Conservation (phyloP, 2,797 vertebrate species). For the Nasua narica region DNA sequence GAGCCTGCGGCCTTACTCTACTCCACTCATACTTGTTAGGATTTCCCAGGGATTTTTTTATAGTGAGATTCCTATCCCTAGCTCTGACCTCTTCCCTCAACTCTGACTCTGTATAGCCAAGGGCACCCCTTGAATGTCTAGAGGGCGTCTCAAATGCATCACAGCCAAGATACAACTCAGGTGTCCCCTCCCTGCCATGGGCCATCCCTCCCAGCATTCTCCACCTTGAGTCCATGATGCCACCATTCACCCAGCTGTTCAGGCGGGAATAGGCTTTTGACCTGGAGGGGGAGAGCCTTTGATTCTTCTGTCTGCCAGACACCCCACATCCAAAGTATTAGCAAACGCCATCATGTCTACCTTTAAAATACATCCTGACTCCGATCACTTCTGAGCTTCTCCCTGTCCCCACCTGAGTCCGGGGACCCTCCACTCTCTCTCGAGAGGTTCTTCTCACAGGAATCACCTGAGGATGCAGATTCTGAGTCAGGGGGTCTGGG, state of each 20-base stretch:
- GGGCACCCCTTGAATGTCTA: neutral
- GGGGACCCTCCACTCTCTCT: accelerated
- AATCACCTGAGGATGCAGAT: neutral
- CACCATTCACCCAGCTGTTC: neutral
- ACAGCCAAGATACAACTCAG: neutral
- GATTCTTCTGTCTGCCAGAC: neutral
- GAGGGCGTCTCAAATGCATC: neutral
- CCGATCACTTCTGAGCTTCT: neutral
- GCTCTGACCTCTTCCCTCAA: neutral
- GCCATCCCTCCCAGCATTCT: neutral
- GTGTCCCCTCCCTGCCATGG: neutral
- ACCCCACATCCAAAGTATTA: neutral
- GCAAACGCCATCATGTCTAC: neutral
- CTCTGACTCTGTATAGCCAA: neutral
- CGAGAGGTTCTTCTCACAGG: neutral
- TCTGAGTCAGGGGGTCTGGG: neutral
- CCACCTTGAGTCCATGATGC: neutral
- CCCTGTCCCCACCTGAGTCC: neutral
- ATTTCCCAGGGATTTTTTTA: neutral
- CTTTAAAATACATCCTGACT: neutral
- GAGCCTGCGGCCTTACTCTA: neutral
- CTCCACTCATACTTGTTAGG: neutral
- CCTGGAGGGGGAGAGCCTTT: neutral
- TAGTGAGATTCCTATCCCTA: neutral
- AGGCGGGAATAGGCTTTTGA: neutral